phyloP scores from a whole-genome alignment of 1,140 invertebrate species.

The Drosophila ambigua region DNA sequence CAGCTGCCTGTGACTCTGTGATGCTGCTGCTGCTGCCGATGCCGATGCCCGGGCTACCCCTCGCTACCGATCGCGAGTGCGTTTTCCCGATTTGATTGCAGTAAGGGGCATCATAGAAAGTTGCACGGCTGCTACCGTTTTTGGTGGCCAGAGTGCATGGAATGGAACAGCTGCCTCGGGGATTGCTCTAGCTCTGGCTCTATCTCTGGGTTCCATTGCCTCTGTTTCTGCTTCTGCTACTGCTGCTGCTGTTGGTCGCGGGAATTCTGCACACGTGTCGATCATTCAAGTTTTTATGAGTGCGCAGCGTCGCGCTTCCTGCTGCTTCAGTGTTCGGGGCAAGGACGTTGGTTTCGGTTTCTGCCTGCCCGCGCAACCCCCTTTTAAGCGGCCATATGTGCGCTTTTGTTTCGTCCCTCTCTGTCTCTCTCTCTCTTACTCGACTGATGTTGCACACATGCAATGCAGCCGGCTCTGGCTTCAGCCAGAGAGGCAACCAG shows the following conservation, averaged over 20 bases:
- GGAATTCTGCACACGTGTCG: constrained; percentile 77
- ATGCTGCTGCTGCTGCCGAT: constrained; percentile 20
- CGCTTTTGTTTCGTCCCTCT: constrained; percentile 2
- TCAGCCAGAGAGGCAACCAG: constrained; percentile 62
- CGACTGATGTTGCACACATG: constrained; percentile 56
- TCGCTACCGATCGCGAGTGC: constrained; percentile 28
- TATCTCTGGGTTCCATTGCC: constrained; percentile 43
- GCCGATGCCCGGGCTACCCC: constrained; percentile 5
- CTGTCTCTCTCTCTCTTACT: constrained; percentile 14
- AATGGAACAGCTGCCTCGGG: constrained; percentile 58
- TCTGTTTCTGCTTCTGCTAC: constrained; percentile 37
- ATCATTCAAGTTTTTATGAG: constrained; percentile 78
- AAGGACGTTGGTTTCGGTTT: constrained; percentile 66
- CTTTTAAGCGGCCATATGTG: not conserved
- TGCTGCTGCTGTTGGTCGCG: constrained; percentile 31
- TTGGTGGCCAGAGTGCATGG: constrained; percentile 25
- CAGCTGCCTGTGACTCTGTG: constrained; percentile 49
- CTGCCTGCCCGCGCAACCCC: constrained; percentile 50
- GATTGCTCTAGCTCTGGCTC: constrained; percentile 26
- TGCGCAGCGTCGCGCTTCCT: constrained; percentile 57
- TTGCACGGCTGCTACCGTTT: constrained; percentile 77
- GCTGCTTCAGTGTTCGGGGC: constrained; percentile 55
- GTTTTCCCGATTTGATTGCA: constrained; percentile 70
- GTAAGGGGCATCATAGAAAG: constrained; percentile 71
- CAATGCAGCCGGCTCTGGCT: constrained; percentile 54